These are phyloP conservation scores for Etheostoma nigrum DNA, from an alignment of 2,797 vertebrate genomes.

Conservation along the genomic window DNA sequence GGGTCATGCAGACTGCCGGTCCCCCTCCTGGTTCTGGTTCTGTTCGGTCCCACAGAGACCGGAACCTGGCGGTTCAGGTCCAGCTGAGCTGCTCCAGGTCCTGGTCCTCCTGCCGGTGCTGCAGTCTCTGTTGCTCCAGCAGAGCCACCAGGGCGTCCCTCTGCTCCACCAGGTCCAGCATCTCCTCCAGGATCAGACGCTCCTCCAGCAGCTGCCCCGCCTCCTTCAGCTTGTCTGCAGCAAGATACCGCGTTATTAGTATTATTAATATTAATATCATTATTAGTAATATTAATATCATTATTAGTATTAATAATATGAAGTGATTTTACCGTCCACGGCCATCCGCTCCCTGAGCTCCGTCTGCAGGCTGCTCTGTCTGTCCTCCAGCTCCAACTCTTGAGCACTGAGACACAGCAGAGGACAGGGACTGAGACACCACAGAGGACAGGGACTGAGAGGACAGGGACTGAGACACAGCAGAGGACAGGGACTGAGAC, in stretches of 20 bases:
- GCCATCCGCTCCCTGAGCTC: conserved; percentile 96
- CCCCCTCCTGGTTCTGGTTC: too few species aligned
- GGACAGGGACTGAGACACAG: conserved; percentile 69
- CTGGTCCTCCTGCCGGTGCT: conserved; percentile 91
- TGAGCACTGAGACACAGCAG: conserved; percentile 86
- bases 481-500: conserved; percentile 30
- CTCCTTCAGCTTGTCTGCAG: conserved; percentile 91
- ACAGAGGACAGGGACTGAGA: too few species aligned
- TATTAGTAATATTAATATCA: too few species aligned
- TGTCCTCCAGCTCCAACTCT: conserved; percentile 95
- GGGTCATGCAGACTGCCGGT: too few species aligned
- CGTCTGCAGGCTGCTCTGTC: conserved; percentile 96
- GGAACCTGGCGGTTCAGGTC: conserved; percentile 10
- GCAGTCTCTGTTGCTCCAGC: conserved; percentile 92
- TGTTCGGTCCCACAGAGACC: too few species aligned
- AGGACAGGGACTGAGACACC: too few species aligned
- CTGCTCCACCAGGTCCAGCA: conserved; percentile 97
- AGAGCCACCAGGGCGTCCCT: conserved; percentile 92
- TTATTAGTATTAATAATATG: too few species aligned
- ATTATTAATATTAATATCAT: too few species aligned
- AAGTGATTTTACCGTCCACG: conserved; percentile 87
- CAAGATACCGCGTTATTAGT: too few species aligned
- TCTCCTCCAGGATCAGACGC: conserved; percentile 93
- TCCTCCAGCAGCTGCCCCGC: conserved; percentile 92
- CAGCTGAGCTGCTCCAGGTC: conserved; percentile 86